phyloP scores from a whole-genome alignment of 1,140 invertebrate species.

The Drosophila santomea region DNA sequence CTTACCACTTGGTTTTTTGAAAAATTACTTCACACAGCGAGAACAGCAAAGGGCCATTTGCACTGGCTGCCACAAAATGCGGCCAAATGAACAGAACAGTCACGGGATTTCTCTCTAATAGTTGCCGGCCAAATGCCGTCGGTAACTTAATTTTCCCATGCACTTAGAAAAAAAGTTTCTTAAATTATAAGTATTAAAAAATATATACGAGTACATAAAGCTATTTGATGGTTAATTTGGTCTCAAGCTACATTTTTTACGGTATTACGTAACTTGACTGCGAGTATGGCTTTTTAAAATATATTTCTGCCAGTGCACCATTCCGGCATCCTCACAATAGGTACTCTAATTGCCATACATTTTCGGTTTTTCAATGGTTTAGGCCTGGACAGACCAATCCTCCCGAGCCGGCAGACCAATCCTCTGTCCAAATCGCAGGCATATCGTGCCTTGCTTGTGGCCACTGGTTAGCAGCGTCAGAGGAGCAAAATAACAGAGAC shows the following conservation, averaged over 20 bases:
- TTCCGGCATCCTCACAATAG: slow-evolving; percentile 61
- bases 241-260: too few species aligned
- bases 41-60: slow-evolving; percentile 72
- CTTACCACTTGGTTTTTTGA: slow-evolving; percentile 51
- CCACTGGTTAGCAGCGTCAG: slow-evolving; percentile 12
- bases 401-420: slow-evolving; percentile 13
- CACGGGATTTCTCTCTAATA: slow-evolving; percentile 72
- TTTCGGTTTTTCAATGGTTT: slow-evolving; percentile 79
- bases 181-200: background rate
- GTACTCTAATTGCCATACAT: slow-evolving; percentile 80
- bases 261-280: background rate
- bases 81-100: slow-evolving; percentile 74
- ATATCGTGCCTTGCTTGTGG: slow-evolving; percentile 37
- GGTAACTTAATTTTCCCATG: slow-evolving; percentile 8
- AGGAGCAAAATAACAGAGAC: slow-evolving; percentile 1
- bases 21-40: slow-evolving; percentile 69
- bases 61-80: slow-evolving; percentile 71
- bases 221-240: too few species aligned
- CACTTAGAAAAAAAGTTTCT: slow-evolving; percentile 10
- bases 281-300: background rate
- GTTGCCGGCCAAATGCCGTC: slow-evolving; percentile 55
- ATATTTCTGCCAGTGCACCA: slow-evolving; percentile 15
- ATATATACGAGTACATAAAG: too few species aligned
- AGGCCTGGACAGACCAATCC: slow-evolving; percentile 42
- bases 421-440: background rate